Conservation (phyloP, 2,113 vertebrate species). For the Anthoscopus minutus region DNA sequence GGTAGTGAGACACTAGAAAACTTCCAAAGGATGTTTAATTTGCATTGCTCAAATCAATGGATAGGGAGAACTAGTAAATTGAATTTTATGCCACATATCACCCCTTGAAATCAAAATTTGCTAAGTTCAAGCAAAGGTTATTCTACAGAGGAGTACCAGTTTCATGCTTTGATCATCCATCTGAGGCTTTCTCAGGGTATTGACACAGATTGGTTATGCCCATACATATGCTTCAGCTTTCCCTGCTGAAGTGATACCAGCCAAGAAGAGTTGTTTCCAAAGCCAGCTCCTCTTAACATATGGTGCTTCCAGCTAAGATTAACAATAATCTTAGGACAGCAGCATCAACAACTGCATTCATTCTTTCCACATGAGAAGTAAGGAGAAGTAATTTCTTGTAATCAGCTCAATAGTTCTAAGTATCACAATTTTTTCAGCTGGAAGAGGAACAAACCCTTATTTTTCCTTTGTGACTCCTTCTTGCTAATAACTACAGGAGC, state of each 20-base stretch:
- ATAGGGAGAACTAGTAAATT: slow-evolving; percentile 16
- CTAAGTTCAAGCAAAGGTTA: slow-evolving; percentile 67
- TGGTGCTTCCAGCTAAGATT: not conserved
- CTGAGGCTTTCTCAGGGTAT: slow-evolving; percentile 38
- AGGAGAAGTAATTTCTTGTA: not conserved
- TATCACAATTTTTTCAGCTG: not conserved
- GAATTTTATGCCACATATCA: slow-evolving; percentile 32
- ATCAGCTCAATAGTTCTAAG: not conserved
- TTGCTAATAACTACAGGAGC: not conserved
- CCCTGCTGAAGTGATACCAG: slow-evolving; percentile 9
- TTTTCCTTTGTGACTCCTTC: not conserved
- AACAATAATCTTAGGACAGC: not conserved
- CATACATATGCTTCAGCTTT: slow-evolving; percentile 68
- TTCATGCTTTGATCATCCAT: slow-evolving; percentile 59
- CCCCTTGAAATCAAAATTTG: slow-evolving; percentile 54
- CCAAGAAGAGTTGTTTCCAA: slow-evolving; percentile 8
- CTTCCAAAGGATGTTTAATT: slow-evolving; percentile 33
- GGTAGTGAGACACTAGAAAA: not conserved
- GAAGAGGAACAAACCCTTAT: not conserved
- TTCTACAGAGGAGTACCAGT: slow-evolving; percentile 7
- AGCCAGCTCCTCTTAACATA: not conserved
- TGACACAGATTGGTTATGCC: slow-evolving; percentile 65
- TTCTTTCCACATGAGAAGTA: not conserved
- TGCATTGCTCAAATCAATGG: slow-evolving; percentile 21
- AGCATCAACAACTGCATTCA: not conserved